Conservation (phyloP, 1,140 invertebrate species). For the Gryon sp. region DNA sequence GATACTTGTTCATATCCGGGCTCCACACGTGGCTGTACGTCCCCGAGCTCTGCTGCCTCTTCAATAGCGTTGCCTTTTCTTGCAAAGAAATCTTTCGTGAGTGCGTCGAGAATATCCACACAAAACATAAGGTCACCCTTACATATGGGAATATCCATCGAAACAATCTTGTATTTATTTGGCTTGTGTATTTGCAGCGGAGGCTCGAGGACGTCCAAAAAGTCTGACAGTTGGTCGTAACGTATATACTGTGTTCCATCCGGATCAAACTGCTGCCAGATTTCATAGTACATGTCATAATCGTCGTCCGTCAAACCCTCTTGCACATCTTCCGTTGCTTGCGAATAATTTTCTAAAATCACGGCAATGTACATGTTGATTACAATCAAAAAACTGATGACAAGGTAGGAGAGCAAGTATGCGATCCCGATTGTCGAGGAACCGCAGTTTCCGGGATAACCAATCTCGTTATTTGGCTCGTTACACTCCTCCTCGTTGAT, state of each 20-base stretch:
- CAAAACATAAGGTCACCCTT: constrained; percentile 98
- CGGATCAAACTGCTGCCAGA: constrained; percentile 99
- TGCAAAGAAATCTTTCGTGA: constrained; percentile 97
- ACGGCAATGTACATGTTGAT: constrained; percentile 99
- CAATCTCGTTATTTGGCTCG: constrained; percentile 90
- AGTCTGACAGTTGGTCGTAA: constrained; percentile 95
- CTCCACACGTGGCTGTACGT: constrained; percentile 87
- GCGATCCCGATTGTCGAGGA: constrained; percentile 95
- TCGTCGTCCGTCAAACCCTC: constrained; percentile 99
- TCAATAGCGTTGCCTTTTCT: constrained; percentile 95
- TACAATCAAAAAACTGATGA: constrained; percentile 98
- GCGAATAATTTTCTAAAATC: constrained; percentile 98
- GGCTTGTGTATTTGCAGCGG: constrained; percentile 98
- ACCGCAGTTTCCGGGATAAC: constrained; percentile 94
- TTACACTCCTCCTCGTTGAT: constrained; percentile 97
- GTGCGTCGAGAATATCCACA: constrained; percentile 97
- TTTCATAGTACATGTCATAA: constrained; percentile 99
- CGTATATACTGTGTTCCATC: constrained; percentile 98
- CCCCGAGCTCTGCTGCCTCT: constrained; percentile 90
- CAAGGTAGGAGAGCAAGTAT: constrained; percentile 96
- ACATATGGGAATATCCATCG: constrained; percentile 99
- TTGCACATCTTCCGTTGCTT: constrained; percentile 98
- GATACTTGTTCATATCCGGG: constrained; percentile 95
- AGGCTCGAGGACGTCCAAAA: constrained; percentile 95
- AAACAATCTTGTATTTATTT: constrained; percentile 99